Base-by-base conservation (phyloP, 1,140 invertebrate genomes). In the Epicauta chinensis region DNA sequence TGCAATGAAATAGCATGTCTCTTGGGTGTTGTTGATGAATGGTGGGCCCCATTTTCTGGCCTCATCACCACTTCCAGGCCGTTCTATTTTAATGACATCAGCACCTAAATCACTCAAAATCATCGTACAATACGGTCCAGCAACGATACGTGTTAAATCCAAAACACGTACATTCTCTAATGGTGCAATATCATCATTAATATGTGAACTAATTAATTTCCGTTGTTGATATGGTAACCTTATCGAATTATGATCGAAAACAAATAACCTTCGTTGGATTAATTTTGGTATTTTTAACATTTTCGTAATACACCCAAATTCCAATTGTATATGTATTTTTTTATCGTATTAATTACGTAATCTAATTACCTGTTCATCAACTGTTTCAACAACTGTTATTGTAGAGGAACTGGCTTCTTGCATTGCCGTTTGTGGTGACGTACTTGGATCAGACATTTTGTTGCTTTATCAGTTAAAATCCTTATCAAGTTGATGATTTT, bases 11-110 rank as follows among this genome's bases (percentile, higher is more conserved):
- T 98, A 98, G 47, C 83, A 84, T 15, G 86, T 83, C 62, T 94
- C 84, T 13, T 74, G 69, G 15, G 81, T 83, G 9, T 79, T 79
- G 14, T 77, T 67, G 35, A 92, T 71, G 69, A 93, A 93, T 0
- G 96, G 96, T 3, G 95, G 94, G 0, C 91, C 92, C 93, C 94
- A 98, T 41, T 81, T 82, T 35, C 96, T 75, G 0, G 89, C 81
- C 60, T 98, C 94, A 74, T 98, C 95, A 1, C 93, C 93, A n/a
- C 66, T 71, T 3, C 78, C 80, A 37, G 82, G 84, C 60, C 80
- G 79, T 64, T 94, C 90, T 29, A 93, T 78, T 77, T 99, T 98
- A 23, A 97, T 86, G 2, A 99, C 78, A 68, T 97, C 92, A 2
- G 95, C 95, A 3, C 95, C 96, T 30, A 97, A 73, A 72, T 98